These are phyloP conservation scores for Acipenser oxyrinchus DNA, from an alignment of 2,797 vertebrate genomes.

Conservation along the genomic window DNA sequence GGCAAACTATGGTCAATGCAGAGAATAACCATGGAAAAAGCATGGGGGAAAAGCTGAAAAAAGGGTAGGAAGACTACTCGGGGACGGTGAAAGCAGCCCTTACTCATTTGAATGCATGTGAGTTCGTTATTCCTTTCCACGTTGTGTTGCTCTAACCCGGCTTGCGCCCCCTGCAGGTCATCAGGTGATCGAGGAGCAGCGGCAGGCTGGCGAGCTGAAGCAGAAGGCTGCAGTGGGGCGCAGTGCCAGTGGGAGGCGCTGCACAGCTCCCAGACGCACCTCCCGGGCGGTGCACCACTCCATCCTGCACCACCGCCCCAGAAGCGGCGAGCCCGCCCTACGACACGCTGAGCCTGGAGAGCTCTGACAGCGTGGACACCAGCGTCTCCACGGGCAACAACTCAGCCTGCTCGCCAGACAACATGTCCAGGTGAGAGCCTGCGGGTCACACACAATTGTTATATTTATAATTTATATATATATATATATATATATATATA, in stretches of 20 bases:
- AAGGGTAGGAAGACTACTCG: too few relatives aligned
- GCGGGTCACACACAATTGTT: fast-evolving
- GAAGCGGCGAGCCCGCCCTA: conserved; percentile 66
- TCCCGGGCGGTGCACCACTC: conserved; percentile 71
- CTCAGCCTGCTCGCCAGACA: conserved; percentile 88
- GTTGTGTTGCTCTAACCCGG: too few relatives aligned
- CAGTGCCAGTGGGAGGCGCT: conserved; percentile 95
- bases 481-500: too few relatives aligned
- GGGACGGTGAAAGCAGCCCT: too few relatives aligned
- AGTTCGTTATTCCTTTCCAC: too few relatives aligned
- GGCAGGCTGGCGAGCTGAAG: conserved; percentile 83
- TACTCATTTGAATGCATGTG: too few relatives aligned
- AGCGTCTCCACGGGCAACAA: conserved; percentile 83
- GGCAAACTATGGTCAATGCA: too few relatives aligned
- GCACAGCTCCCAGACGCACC: conserved; percentile 59
- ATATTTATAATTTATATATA: too few relatives aligned
- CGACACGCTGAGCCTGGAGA: conserved; percentile 91
- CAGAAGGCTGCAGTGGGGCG: conserved; percentile 77
- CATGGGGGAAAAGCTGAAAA: too few relatives aligned
- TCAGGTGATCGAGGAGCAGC: conserved; percentile 91
- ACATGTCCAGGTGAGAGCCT: conserved; percentile 70
- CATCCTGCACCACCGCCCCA: conserved; percentile 84
- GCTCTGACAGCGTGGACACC: conserved; percentile 95
- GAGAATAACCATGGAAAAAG: too few relatives aligned
- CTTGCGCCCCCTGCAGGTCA: conserved; percentile 66